phyloP scores from a whole-genome alignment of 1,140 invertebrate species.

The Drosophila setifemur region DNA sequence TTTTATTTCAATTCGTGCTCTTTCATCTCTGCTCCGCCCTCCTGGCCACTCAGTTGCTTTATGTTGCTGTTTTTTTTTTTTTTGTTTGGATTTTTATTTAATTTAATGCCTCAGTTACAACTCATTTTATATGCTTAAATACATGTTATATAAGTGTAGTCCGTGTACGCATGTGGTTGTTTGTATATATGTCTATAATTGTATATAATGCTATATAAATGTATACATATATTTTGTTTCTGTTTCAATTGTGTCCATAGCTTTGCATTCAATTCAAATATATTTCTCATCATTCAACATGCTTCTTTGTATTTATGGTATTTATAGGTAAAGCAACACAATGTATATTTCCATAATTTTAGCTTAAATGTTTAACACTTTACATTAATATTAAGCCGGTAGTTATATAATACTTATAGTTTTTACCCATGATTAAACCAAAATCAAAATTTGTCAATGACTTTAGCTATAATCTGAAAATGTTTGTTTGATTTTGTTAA shows the following conservation, averaged over 20 bases:
- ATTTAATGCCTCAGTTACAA: slow-evolving; percentile 64
- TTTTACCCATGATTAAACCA: not conserved
- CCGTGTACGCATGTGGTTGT: slow-evolving; percentile 20
- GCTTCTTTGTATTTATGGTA: slow-evolving; percentile 15
- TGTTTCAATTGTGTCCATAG: slow-evolving; percentile 22
- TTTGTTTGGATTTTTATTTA: slow-evolving; percentile 53
- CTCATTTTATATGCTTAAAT: slow-evolving; percentile 76
- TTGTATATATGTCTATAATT: slow-evolving; percentile 34
- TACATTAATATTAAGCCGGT: slow-evolving; percentile 41
- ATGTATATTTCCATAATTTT: slow-evolving; percentile 19
- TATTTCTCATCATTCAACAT: slow-evolving; percentile 60
- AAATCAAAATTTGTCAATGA: no score
- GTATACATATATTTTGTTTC: slow-evolving; percentile 20
- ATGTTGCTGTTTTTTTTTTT: slow-evolving; percentile 33
- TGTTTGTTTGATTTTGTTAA: no score
- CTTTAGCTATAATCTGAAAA: no score
- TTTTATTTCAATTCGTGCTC: slow-evolving; percentile 55
- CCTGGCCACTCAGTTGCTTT: slow-evolving; percentile 1
- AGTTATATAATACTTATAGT: slow-evolving; percentile 35
- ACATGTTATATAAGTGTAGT: slow-evolving; percentile 70
- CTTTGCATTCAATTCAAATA: slow-evolving; percentile 37
- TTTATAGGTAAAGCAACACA: slow-evolving; percentile 57
- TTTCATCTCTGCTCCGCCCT: not conserved
- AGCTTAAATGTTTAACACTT: slow-evolving; percentile 67
- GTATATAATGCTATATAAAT: slow-evolving; percentile 40